These are phyloP conservation scores for Emys orbicularis DNA, from an alignment of 2,797 vertebrate species.

Conservation along the genomic window DNA sequence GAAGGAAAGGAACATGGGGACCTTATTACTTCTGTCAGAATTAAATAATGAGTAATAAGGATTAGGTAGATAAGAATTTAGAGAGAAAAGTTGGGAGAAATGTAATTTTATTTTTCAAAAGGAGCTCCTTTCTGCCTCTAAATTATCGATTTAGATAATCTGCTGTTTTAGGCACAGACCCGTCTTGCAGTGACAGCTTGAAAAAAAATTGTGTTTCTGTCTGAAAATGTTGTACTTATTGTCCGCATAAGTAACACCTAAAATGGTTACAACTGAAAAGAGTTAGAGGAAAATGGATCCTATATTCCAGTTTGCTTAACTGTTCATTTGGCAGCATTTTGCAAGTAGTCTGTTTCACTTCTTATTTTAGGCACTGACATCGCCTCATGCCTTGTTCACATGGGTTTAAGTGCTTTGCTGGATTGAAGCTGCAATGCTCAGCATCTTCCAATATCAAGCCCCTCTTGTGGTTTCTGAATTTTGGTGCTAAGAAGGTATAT, in stretches of 20 bases:
- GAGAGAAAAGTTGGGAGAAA: background rate
- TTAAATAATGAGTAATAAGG: background rate
- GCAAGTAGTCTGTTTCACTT: background rate
- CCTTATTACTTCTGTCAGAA: background rate
- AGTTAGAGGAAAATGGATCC: background rate
- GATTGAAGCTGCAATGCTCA: background rate
- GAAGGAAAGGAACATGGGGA: background rate
- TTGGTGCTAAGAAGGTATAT: accelerated
- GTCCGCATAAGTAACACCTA: background rate
- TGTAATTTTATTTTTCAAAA: background rate
- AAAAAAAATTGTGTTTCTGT: background rate
- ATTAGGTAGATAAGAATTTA: background rate
- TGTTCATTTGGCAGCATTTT: background rate
- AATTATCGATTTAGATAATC: background rate
- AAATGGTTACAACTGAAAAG: background rate
- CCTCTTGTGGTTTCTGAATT: background rate
- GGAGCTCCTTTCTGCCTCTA: background rate
- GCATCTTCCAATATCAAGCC: background rate
- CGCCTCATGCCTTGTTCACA: background rate
- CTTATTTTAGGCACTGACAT: background rate
- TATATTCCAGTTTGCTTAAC: background rate
- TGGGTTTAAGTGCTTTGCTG: background rate
- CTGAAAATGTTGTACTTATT: too few relatives aligned
- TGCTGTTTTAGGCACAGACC: accelerated
- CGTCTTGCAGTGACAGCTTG: background rate